Evolutionary conservation across 2,888 invertebrate genomes (phyloP).

Genomic region (Branchellion lobata): DNA sequence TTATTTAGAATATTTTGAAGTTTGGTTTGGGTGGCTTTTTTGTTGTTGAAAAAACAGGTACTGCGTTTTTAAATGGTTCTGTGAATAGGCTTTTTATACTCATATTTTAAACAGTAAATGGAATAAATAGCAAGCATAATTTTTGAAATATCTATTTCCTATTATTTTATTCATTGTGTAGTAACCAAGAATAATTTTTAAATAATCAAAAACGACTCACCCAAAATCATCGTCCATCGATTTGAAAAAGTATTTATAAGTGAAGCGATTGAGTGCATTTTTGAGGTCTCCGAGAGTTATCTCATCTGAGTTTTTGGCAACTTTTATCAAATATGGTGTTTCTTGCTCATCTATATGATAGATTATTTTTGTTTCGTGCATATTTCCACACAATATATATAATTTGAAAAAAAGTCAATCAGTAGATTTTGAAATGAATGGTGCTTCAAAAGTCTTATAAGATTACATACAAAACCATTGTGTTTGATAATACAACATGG

Average conservation of each 20-base stretch:
- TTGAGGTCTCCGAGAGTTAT: conserved; percentile 96
- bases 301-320: conserved; percentile 91
- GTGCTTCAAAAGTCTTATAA: neutral
- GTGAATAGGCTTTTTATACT: too few species aligned
- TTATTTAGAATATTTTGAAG: too few species aligned
- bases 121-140: too few species aligned
- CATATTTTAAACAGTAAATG: too few species aligned
- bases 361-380: conserved; percentile 95
- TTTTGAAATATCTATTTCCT: too few species aligned
- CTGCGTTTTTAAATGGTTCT: too few species aligned
- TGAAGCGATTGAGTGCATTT: conserved; percentile 86
- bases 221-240: conserved; percentile 99
- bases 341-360: conserved; percentile 99
- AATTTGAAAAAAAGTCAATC: conserved; percentile 1
- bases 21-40: too few species aligned
- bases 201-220: conserved; percentile 66
- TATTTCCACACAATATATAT: conserved; percentile 49
- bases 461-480: conserved; percentile 5
- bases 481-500: conserved; percentile 17
- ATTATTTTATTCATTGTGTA: too few species aligned
- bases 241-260: conserved; percentile 99
- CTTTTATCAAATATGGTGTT: conserved; percentile 97
- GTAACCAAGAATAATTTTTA: too few species aligned
- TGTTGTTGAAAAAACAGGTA: too few species aligned
- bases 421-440: neutral